Evolutionary conservation across 1,140 invertebrate species (phyloP), one percentile per base, ranked within the genome.

Genomic region (Drosophila triauraria): DNA sequence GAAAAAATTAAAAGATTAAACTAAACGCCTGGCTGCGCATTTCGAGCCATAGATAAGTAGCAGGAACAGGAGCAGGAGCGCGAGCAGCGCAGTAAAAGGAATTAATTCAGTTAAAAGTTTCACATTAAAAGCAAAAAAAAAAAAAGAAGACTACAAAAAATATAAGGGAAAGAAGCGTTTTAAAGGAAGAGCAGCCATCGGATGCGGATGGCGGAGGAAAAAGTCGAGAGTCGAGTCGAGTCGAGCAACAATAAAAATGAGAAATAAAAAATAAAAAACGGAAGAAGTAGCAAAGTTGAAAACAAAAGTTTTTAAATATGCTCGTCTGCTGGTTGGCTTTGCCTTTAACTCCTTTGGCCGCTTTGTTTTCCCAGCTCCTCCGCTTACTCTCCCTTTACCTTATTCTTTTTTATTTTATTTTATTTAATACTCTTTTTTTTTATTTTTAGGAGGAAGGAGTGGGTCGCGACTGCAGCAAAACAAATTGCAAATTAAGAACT

Each of bases 71-170:
- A 50, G 47, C 84, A 67, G 44, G 23, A 78, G 58, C 53, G 48
- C 42, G 64, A 40, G 71, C 51, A 77, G 74, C 57, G 60, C 81
- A 79, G 81, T 75, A 90, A 90, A 88, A 85, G 78, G 78, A 90
- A 90, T 90, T 90, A 90, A 90, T 90, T 90, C 78, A 85, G 78
- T 90, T 90, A 90, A 90, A 90, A 90, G 85, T 90, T 90, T 85
- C 68, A 70, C 85, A 86, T 90, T 85, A 85, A 85, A 82, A 78
- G 57, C 57, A 59, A 78, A 60, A 63, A 58, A 59, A 65, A 69
- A 69, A 78, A 43, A 23, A 6, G 2, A 40, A 46, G 54, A 58
- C 27, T 61, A 46, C 48, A 82, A 63, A 62, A 47, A 50, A 59
- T 25, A 13, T 7, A 53, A 60, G 70, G 44, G 53, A 77, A 75